These are phyloP conservation scores for Asarcornis scutulata DNA, from an alignment of 2,113 vertebrate species.

Conservation along the genomic window DNA sequence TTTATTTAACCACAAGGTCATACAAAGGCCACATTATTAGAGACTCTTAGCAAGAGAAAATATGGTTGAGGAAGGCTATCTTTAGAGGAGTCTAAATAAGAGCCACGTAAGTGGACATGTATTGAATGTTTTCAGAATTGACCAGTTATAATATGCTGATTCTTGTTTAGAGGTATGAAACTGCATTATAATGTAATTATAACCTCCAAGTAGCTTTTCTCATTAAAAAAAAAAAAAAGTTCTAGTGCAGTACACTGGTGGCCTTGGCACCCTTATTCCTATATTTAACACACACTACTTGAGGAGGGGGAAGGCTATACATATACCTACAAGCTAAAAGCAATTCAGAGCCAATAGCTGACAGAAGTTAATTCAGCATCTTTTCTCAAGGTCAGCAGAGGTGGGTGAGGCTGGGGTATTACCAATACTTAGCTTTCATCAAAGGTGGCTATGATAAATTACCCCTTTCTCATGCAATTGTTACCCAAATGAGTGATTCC, in stretches of 20 bases:
- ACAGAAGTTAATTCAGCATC: neutral
- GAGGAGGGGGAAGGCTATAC: neutral
- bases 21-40: neutral
- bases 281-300: neutral
- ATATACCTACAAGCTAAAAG: neutral
- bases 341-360: neutral
- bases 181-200: neutral
- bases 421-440: neutral
- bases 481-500: neutral
- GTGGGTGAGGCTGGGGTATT: neutral
- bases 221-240: neutral
- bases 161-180: neutral
- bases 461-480: neutral
- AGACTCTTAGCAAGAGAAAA: neutral
- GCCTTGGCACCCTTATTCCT: neutral
- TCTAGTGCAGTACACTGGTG: neutral
- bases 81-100: neutral
- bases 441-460: neutral
- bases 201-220: neutral
- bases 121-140: neutral
- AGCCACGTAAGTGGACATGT: neutral
- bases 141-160: neutral
- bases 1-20: constrained; percentile 10
- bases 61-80: neutral
- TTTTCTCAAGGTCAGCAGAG: neutral